Evolutionary conservation across 2,888 invertebrate species (phyloP).

Genomic region (Sarcophaga carnaria): DNA sequence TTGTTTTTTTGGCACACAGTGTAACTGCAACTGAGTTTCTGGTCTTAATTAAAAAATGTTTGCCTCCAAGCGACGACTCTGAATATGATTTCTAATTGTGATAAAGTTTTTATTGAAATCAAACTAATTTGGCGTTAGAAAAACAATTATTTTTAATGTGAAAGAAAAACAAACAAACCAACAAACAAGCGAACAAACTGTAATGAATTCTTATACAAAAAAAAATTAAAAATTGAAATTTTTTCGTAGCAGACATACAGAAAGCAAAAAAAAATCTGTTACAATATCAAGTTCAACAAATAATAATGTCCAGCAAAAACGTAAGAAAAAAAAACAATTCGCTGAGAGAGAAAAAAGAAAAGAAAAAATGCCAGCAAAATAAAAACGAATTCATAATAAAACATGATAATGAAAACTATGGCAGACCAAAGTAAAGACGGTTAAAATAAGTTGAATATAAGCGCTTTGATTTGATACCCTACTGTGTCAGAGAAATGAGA

Average conservation of each 20-base stretch:
- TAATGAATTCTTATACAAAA: not conserved
- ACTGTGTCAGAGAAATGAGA: no score
- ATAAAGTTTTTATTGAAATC: slow-evolving; percentile 31
- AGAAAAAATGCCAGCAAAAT: slow-evolving; percentile 9
- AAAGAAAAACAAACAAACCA: slow-evolving; percentile 19
- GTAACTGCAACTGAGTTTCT: no score
- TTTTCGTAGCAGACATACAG: not conserved
- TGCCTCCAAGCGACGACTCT: not conserved
- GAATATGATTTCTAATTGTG: not conserved
- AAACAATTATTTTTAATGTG: slow-evolving; percentile 40
- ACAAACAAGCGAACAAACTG: not conserved
- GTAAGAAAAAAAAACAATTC: slow-evolving; percentile 1
- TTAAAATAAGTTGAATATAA: no score
- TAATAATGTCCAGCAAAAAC: slow-evolving; percentile 16
- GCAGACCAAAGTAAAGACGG: no score
- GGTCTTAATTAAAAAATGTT: no score
- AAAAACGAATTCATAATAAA: slow-evolving; percentile 21
- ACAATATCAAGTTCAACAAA: slow-evolving; percentile 62
- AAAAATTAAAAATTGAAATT: slow-evolving; percentile 26
- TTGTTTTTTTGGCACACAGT: no score
- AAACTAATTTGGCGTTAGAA: slow-evolving; percentile 43
- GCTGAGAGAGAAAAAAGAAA: not conserved
- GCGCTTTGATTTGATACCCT: no score
- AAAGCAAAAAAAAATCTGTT: slow-evolving; percentile 31
- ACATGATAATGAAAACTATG: not conserved